Base-by-base conservation (phyloP, 2,797 vertebrate genomes). In the Melanotaenia nigrans region DNA sequence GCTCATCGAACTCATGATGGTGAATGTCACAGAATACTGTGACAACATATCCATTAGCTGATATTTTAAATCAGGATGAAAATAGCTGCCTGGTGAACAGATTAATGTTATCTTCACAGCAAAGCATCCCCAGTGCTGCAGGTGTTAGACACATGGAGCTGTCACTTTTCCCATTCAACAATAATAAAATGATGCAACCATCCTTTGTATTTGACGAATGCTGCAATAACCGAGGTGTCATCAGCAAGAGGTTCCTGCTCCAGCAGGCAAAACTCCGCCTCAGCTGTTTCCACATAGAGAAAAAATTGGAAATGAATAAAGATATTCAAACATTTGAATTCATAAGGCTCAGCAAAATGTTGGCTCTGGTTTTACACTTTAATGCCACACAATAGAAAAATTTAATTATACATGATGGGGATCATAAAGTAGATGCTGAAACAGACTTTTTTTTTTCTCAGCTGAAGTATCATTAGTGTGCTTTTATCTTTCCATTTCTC, bases 381-480 rank as follows among this genome's bases (percentile, higher is more conserved):
- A 89, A 87, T 90, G 75, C 59, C 63, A 83, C 75, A 85, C 68
- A 84, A 83, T 66, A 64, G 76, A 77, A 72, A 49, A 30, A 77
- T 87, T 89, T 73, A 91, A 89, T 91, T 89, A 91, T 87, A 87
- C 67, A 90, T 82, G 84, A 86, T 85, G 80, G 80, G 75, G 78
- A 85, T 81, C 80, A 80, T 79, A 71, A 86, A 78, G 68, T 78
- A 65, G 82, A 38, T 90, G 90, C 87, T 87, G 87, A 89, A 84
- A 83, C 61, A 84, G 82, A 85, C 78, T 71, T 88, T 86, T 85
- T 86, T 85, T 68, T 12, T 4, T 28, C 56, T 53, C 56, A 72
- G 66, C 78, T 84, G 78, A 88, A 89, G 89, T 88, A 88, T 85
- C 58, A 72, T 79, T 81, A 84, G 84, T 71, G 77, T 78, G 80